Evolutionary conservation across 2,888 invertebrate genomes (phyloP).

Genomic region (Ommatoiulus sabulosus): DNA sequence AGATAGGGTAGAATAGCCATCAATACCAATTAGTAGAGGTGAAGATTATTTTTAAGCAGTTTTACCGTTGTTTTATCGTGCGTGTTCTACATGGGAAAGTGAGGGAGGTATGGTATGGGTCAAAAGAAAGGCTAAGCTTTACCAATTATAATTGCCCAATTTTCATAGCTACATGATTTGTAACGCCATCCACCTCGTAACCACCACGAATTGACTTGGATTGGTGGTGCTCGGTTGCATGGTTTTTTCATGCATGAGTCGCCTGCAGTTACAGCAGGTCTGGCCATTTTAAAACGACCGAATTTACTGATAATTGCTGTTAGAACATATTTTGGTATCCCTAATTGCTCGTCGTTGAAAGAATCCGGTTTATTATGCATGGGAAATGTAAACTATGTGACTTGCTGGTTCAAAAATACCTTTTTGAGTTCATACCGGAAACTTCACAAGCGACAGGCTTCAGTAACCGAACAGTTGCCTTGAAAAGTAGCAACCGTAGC

Average conservation of each 20-base stretch:
- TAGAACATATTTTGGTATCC: neutral
- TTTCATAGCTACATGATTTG: constrained; percentile 18
- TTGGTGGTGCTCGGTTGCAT: neutral
- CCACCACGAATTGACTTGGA: neutral
- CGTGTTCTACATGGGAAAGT: constrained; percentile 5
- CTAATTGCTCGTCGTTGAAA: neutral
- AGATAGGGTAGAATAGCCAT: constrained; percentile 29
- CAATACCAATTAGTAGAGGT: constrained; percentile 38
- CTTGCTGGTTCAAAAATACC: too few relatives aligned
- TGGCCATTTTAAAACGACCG: neutral
- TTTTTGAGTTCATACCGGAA: too few relatives aligned
- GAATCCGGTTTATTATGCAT: neutral
- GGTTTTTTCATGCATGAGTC: neutral
- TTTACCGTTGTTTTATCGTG: constrained; percentile 33
- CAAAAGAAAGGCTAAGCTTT: neutral
- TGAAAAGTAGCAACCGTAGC: too few relatives aligned
- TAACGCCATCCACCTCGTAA: neutral
- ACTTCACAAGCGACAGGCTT: too few relatives aligned
- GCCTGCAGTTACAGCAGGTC: neutral
- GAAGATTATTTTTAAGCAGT: constrained; percentile 6
- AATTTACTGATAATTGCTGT: neutral
- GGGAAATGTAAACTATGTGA: too few relatives aligned
- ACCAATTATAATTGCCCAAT: constrained; percentile 9
- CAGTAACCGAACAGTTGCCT: too few relatives aligned
- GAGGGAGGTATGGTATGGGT: constrained; percentile 14